Evolutionary conservation across 2,888 invertebrate species (phyloP).

Genomic region (Nomada fabriciana): DNA sequence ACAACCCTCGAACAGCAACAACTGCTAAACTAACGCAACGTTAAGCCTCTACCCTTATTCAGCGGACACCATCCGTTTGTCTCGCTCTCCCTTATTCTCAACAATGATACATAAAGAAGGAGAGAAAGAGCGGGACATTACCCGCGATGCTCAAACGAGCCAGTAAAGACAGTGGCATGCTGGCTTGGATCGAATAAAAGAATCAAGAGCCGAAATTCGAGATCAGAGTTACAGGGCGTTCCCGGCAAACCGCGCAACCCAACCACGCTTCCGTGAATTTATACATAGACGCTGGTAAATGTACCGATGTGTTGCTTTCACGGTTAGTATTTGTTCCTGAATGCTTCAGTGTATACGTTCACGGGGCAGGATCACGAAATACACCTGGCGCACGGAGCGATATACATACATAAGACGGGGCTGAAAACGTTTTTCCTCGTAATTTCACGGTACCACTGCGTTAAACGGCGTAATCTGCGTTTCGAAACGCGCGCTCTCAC

Average conservation of each 20-base stretch:
- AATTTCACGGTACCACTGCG: slow-evolving; percentile 47
- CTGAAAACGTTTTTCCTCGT: slow-evolving; percentile 41
- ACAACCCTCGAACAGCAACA: slow-evolving; percentile 21
- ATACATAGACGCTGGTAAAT: not conserved
- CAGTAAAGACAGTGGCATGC: not conserved
- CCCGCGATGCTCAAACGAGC: slow-evolving; percentile 19
- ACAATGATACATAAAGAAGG: no score
- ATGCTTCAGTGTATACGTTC: slow-evolving; percentile 5
- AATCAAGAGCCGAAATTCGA: slow-evolving; percentile 29
- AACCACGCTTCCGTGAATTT: not conserved
- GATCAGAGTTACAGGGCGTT: slow-evolving; percentile 13
- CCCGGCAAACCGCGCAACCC: slow-evolving; percentile 2
- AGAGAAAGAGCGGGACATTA: not conserved
- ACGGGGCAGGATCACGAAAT: not conserved
- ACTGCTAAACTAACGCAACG: slow-evolving; percentile 37
- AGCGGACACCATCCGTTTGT: not conserved
- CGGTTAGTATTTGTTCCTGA: not conserved
- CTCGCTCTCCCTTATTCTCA: not conserved
- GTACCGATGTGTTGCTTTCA: not conserved
- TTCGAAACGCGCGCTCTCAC: slow-evolving; percentile 18
- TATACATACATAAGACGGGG: slow-evolving; percentile 8
- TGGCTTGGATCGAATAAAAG: slow-evolving; percentile 25
- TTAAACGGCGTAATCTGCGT: slow-evolving; percentile 35
- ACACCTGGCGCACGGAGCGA: not conserved
- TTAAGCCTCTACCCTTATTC: slow-evolving; percentile 20